These are phyloP conservation scores for Nebria brevicollis DNA, from an alignment of 2,888 invertebrate species.

Conservation along the genomic window DNA sequence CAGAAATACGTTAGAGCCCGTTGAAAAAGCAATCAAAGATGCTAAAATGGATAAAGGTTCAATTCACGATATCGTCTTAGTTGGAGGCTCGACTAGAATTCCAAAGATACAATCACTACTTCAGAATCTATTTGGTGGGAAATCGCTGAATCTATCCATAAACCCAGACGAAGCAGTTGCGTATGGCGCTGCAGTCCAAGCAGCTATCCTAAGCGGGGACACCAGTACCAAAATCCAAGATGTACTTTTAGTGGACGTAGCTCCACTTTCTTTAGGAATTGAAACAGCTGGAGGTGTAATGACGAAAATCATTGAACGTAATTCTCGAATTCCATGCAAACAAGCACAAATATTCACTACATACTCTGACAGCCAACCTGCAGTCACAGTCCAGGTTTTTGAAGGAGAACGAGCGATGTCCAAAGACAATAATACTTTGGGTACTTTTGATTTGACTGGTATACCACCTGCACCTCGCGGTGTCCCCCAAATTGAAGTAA, in stretches of 20 bases:
- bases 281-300: slow-evolving; percentile 68
- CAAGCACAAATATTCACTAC: slow-evolving; percentile 81
- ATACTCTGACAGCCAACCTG: slow-evolving; percentile 83
- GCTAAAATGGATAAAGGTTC: slow-evolving; percentile 79
- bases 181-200: slow-evolving; percentile 80
- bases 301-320: slow-evolving; percentile 77
- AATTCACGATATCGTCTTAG: slow-evolving; percentile 83
- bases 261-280: slow-evolving; percentile 64
- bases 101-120: slow-evolving; percentile 81
- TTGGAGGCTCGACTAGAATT: slow-evolving; percentile 84
- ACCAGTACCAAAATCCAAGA: slow-evolving; percentile 69
- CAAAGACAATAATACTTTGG: slow-evolving; percentile 66
- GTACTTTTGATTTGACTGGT: slow-evolving; percentile 65
- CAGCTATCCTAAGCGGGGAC: slow-evolving; percentile 76
- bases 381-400: slow-evolving; percentile 77
- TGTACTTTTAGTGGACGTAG: slow-evolving; percentile 69
- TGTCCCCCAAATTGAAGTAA: slow-evolving; percentile 66
- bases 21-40: slow-evolving; percentile 81
- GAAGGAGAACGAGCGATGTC: slow-evolving; percentile 70
- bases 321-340: slow-evolving; percentile 77
- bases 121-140: slow-evolving; percentile 80
- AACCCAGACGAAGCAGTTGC: slow-evolving; percentile 87
- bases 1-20: slow-evolving; percentile 78
- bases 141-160: slow-evolving; percentile 77
- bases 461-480: slow-evolving; percentile 68